A percentile compares a stretch with the other conserved stretches of the same genome.
These are phyloP conservation scores for Phenganax subtilis DNA, from an alignment of 92 coral and sea anemone species.

Conservation along the genomic window DNA sequence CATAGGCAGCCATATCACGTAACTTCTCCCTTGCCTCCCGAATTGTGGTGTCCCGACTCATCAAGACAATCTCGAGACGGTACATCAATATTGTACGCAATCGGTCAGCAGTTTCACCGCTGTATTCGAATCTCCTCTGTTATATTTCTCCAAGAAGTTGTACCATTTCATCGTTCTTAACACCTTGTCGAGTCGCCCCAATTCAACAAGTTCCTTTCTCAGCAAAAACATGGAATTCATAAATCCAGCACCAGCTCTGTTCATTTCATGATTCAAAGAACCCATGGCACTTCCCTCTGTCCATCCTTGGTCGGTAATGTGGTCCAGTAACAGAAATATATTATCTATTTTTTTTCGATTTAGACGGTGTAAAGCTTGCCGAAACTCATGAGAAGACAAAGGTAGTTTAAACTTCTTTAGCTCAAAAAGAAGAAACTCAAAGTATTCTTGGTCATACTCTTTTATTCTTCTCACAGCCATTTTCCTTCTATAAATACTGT, in stretches of 20 bases:
- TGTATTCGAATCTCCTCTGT: conserved; percentile 54
- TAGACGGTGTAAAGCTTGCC: not conserved
- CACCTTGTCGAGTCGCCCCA: conserved; percentile 23
- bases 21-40: conserved; percentile 41
- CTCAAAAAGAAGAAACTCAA: not conserved
- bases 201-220: conserved; percentile 34
- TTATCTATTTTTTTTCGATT: conserved; percentile 4
- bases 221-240: conserved; percentile 55
- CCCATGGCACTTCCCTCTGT: conserved; percentile 73
- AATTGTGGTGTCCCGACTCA: conserved; percentile 44
- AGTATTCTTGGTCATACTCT: not conserved
- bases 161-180: conserved; percentile 62
- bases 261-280: conserved; percentile 63
- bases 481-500: not conserved
- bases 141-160: conserved; percentile 63
- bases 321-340: conserved; percentile 15
- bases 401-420: not conserved
- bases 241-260: conserved; percentile 58
- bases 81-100: conserved; percentile 58
- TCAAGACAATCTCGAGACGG: conserved; percentile 54
- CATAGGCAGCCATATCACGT: conserved; percentile 55
- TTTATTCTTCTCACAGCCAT: conserved; percentile 13
- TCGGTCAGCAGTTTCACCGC: conserved; percentile 71
- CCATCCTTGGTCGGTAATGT: conserved; percentile 57
- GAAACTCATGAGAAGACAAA: not conserved